Base-by-base conservation (phyloP, 2,113 vertebrate genomes). In the Chamaetylas fuelleborni region DNA sequence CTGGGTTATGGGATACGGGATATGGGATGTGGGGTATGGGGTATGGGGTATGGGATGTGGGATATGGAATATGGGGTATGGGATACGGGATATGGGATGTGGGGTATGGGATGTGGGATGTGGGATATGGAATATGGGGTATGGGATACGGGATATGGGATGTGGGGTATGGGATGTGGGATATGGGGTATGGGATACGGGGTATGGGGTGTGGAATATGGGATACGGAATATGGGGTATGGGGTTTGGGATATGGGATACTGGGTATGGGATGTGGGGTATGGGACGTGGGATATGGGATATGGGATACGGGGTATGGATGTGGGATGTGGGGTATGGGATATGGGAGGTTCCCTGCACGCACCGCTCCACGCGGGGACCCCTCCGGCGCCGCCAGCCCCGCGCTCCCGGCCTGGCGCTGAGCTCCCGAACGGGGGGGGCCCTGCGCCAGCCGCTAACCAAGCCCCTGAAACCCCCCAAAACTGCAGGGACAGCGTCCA, bases 61-160 rank as follows among this genome's bases (percentile, higher is more conserved):
- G 18, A 2, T 43, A 19, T 43, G 43, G 43, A 18, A 43, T 43
- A 4, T 8, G 81, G 14, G 8, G 6, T 4, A 6, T 0, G 36
- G 61, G 61, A 20, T 16, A 5, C 2, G 45, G 53, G 62, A 43
- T 48, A 14, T 24, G 47, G 23, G 23, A 2, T 48, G 14, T 22
- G 45, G 20, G 42, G 4, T 43, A 8, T 9, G 81, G 14, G 10
- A 5, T 4, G 5, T 0, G 36, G 61, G 71, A 31, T 16, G 36
- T 36, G 36, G 36, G 36, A 9, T 36, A 36, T 8, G 36, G 36
- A 9, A 36, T 36, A 9, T n/a, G n/a, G 36, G 36, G 36, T 36
- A 36, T 8, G 36, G 36, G 36, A 36, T 36, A 9, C 9, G 36
- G 8, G 36, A 36, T 36, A 36, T 9, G 36, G 36, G 36, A 36